Percentiles rank a stretch among this genome's conserved stretches.
Evolutionary conservation across 2,113 vertebrate species (phyloP).

Genomic region (Indri indri): DNA sequence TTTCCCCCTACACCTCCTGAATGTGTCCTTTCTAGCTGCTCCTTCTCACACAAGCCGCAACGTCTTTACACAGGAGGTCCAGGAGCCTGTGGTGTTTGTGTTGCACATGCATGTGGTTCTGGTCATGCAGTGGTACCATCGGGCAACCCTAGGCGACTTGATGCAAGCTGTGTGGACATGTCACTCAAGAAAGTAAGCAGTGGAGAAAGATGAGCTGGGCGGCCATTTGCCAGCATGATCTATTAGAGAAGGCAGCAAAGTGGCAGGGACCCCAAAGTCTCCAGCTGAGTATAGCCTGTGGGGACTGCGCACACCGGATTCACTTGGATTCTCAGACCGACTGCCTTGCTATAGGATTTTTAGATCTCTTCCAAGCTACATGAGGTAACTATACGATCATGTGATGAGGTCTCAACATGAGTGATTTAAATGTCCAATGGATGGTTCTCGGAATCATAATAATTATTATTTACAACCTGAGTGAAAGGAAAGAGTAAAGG

Average conservation of each 20-base stretch:
- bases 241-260: not conserved
- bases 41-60: not conserved
- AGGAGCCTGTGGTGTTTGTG: not conserved
- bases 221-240: not conserved
- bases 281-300: not conserved
- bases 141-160: not conserved
- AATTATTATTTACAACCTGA: not conserved
- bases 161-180: not conserved
- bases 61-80: not conserved
- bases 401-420: not conserved
- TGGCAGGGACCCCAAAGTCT: not conserved
- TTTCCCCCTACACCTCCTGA: not conserved
- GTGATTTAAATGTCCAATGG: not conserved
- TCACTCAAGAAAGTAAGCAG: not conserved
- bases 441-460: not conserved
- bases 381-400: not conserved
- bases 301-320: not conserved
- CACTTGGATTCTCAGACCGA: not conserved
- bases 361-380: not conserved
- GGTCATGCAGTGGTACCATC: not conserved
- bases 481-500: not conserved
- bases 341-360: not conserved
- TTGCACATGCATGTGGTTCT: not conserved
- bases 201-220: not conserved
- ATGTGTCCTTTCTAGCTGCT: not conserved